Evolutionary conservation across 2,113 vertebrate species (phyloP), one percentile per base, ranked within the genome.

Genomic region (Cyphomyrus discorhynchus): DNA sequence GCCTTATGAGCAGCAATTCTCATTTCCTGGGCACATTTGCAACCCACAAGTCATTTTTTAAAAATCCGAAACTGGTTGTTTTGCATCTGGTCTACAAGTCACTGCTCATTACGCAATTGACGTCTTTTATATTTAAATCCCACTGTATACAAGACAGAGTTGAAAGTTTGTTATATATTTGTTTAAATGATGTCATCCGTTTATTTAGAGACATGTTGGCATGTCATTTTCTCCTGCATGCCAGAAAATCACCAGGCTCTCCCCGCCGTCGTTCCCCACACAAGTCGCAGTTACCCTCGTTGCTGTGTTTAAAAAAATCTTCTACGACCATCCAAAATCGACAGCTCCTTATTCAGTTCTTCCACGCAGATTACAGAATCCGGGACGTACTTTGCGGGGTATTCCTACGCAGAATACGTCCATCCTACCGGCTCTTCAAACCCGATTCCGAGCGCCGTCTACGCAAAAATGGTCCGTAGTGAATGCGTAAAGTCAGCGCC

Each of bases 111-210:
- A 62, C 39, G 92, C 91, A 91, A 45, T 93, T 56, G 45, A 92
- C 91, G 92, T 91, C 92, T 90, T 91, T 92, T 84, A 46, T 91
- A 94, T 93, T 91, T 92, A 90, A 90, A 94, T 89, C 90, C 92
- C 94, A 92, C 91, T 94, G 94, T 94, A 93, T 94, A 31, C 89
- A 91, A 94, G 88, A 56, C 70, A 92, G 92, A 92, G 92, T 92
- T 92, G 86, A 93, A 96, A 96, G 94, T 96, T 96, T 95, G 93
- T 93, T 91, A 89, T 90, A 90, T 91, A 91, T 91, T 92, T 91
- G 93, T 93, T 92, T 91, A 89, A 92, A 95, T 90, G 91, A 58
- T 94, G 94, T 94, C 95, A 94, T 94, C 95, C 94, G 94, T 87
- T 91, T 92, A 90, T 93, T 91, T 91, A 92, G 93, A 93, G 90